Conservation (phyloP, 2,113 vertebrate genomes). For the Dicrurus megarhynchus region DNA sequence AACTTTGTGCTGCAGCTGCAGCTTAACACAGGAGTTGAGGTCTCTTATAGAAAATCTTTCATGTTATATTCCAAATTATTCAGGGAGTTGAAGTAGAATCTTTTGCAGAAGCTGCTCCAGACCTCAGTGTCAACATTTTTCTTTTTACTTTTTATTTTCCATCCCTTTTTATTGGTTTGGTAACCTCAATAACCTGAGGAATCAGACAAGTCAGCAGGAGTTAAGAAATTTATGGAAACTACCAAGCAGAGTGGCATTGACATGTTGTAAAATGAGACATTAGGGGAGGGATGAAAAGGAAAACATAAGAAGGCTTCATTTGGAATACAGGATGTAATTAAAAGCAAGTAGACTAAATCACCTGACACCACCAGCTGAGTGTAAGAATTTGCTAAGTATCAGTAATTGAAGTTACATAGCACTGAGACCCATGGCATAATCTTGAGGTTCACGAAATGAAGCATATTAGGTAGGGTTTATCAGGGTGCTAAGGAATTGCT, state of each 20-base stretch:
- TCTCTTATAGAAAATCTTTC: not conserved
- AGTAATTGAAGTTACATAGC: not conserved
- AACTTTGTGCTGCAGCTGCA: not conserved
- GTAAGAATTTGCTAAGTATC: not conserved
- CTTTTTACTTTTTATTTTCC: not conserved
- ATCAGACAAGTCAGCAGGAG: not conserved
- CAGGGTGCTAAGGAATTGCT: not conserved
- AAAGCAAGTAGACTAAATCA: not conserved
- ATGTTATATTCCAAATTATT: not conserved
- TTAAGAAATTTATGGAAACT: slow-evolving; percentile 15
- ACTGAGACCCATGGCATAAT: not conserved
- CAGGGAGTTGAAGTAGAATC: not conserved
- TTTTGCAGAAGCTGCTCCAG: not conserved
- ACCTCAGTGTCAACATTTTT: not conserved
- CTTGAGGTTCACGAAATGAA: not conserved
- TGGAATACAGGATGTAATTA: not conserved
- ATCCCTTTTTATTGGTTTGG: not conserved
- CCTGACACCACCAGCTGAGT: not conserved
- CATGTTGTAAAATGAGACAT: not conserved
- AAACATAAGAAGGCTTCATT: not conserved
- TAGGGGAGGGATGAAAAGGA: not conserved
- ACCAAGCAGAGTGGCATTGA: not conserved
- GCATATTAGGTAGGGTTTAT: not conserved
- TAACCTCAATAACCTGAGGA: not conserved
- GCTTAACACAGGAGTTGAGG: not conserved